These are phyloP conservation scores for Anoplius nigerrimus DNA, from an alignment of 2,888 invertebrate genomes.

Conservation along the genomic window DNA sequence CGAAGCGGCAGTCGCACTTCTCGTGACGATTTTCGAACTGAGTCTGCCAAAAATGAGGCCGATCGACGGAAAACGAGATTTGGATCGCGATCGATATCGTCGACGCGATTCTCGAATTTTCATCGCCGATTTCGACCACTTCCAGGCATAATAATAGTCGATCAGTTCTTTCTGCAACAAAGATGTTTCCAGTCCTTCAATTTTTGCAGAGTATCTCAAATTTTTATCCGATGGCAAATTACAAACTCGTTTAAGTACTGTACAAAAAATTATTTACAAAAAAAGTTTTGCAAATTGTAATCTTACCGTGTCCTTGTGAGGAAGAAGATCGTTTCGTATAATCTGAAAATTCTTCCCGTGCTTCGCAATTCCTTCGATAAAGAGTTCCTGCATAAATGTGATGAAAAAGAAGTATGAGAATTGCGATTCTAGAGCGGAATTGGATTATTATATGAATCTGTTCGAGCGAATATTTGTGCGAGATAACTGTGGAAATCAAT, in stretches of 20 bases:
- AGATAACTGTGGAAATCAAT: background rate
- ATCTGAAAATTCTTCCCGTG: constrained; percentile 28
- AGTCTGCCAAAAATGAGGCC: background rate
- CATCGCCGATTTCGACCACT: constrained; percentile 31
- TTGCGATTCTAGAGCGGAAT: background rate
- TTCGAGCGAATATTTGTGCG: too few relatives aligned
- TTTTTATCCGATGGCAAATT: too few relatives aligned
- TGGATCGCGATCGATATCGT: background rate
- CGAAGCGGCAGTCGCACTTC: too few relatives aligned
- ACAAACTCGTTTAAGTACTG: too few relatives aligned
- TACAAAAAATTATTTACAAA: background rate
- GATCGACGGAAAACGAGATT: constrained; percentile 20
- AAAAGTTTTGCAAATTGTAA: background rate
- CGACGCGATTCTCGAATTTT: constrained; percentile 14
- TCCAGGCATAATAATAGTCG: constrained; percentile 43
- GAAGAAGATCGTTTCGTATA: constrained; percentile 21
- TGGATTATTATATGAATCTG: background rate
- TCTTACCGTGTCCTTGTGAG: constrained; percentile 26
- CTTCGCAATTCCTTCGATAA: constrained; percentile 20
- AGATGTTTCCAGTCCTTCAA: background rate
- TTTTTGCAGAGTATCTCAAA: background rate
- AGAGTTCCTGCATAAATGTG: constrained; percentile 18
- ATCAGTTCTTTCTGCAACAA: constrained; percentile 38
- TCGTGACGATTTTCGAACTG: too few relatives aligned
- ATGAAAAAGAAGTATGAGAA: background rate